Conservation (phyloP, 1,140 invertebrate genomes). For the Drosophila neocordata region DNA sequence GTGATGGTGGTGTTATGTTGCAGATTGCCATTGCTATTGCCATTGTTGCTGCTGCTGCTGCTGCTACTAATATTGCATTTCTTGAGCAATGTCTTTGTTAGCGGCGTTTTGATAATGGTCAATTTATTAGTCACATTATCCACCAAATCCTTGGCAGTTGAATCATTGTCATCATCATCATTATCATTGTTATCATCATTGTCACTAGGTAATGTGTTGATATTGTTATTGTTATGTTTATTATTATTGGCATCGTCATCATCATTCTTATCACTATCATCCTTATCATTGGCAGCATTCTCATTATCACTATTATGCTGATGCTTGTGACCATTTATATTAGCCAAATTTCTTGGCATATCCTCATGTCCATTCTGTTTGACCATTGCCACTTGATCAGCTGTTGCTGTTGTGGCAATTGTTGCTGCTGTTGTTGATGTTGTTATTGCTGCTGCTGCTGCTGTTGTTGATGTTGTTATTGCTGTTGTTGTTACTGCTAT, state of each 20-base stretch:
- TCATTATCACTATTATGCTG: conserved; percentile 1
- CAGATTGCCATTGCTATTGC: conserved; percentile 40
- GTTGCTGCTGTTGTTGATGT: conserved; percentile 4
- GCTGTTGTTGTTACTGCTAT: conserved; percentile 18
- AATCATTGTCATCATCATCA: conserved; percentile 20
- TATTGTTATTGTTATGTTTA: background rate
- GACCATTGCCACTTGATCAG: conserved; percentile 22
- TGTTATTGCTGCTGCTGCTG: conserved; percentile 16
- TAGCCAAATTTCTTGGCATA: conserved; percentile 3
- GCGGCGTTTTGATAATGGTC: conserved; percentile 77
- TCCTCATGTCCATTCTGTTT: conserved; percentile 25
- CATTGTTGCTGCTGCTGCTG: conserved; percentile 29
- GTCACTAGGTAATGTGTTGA: background rate
- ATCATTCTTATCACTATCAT: conserved; percentile 2
- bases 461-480: conserved; percentile 16
- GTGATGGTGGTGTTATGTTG: conserved; percentile 1
- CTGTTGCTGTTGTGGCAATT: conserved; percentile 15
- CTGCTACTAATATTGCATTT: conserved; percentile 66
- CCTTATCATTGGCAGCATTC: background rate
- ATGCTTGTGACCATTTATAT: conserved; percentile 10
- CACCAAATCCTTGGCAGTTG: conserved; percentile 13
- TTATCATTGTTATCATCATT: background rate
- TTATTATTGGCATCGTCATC: conserved; percentile 5
- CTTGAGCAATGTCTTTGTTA: conserved; percentile 76
- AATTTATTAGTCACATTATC: conserved; percentile 42